These are phyloP conservation scores for Dasyprocta punctata DNA, from an alignment of 2,113 vertebrate species.

Conservation along the genomic window DNA sequence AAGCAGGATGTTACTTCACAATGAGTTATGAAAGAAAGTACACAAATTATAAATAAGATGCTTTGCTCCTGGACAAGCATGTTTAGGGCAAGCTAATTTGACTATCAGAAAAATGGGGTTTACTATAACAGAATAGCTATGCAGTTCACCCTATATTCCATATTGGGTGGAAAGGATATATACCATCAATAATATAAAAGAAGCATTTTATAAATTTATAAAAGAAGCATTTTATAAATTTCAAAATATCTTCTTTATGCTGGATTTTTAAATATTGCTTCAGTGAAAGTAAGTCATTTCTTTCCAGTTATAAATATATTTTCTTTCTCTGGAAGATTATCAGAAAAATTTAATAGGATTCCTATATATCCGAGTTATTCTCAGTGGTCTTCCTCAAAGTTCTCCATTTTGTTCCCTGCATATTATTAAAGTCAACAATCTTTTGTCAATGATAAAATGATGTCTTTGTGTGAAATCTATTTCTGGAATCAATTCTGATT, in stretches of 20 bases:
- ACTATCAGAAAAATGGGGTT: not conserved
- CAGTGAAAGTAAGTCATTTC: slow-evolving; percentile 2
- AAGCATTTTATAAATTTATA: too few species aligned
- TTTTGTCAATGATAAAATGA: not conserved
- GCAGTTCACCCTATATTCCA: not conserved
- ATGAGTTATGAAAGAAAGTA: not conserved
- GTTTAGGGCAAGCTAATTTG: not conserved
- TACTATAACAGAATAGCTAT: not conserved
- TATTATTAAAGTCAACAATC: not conserved
- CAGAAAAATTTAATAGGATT: not conserved
- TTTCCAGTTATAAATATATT: not conserved
- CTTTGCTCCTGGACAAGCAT: not conserved
- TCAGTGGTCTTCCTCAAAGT: not conserved
- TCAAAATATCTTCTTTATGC: not conserved
- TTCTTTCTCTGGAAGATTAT: not conserved
- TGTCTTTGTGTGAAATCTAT: not conserved
- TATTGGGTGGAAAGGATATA: not conserved
- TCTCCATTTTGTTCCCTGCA: not conserved
- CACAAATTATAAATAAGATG: not conserved
- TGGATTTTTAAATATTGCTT: slow-evolving; percentile 7
- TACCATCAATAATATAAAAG: not conserved
- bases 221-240: not conserved
- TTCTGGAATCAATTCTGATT: not conserved
- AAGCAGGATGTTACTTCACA: not conserved
- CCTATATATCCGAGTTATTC: not conserved